These are phyloP conservation scores for Ophion costatus DNA, from an alignment of 2,888 invertebrate species.

Conservation along the genomic window DNA sequence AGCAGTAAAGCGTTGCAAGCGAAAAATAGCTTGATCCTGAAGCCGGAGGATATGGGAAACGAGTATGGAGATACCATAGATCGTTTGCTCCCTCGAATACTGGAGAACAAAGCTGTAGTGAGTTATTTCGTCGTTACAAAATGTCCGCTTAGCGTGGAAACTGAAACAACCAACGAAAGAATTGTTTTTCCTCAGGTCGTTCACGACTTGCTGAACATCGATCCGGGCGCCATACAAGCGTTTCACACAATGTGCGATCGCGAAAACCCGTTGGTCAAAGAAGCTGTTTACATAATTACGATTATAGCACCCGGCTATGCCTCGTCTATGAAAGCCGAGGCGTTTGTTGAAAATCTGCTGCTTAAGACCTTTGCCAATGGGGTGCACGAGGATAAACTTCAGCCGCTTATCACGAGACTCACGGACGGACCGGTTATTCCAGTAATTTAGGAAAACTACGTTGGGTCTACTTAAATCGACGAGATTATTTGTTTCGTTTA, in stretches of 20 bases:
- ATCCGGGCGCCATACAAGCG: constrained; percentile 80
- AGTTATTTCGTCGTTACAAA: constrained; percentile 53
- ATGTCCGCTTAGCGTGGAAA: not conserved
- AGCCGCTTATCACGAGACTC: constrained; percentile 84
- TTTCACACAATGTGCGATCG: constrained; percentile 87
- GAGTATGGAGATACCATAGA: constrained; percentile 80
- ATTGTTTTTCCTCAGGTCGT: constrained; percentile 73
- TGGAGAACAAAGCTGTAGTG: constrained; percentile 74
- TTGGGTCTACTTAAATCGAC: too few species aligned
- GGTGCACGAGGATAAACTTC: constrained; percentile 82
- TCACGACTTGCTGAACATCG: constrained; percentile 75
- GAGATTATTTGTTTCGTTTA: not conserved
- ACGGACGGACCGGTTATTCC: constrained; percentile 80
- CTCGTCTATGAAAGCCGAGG: constrained; percentile 62
- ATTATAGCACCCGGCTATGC: constrained; percentile 77
- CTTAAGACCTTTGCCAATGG: constrained; percentile 78
- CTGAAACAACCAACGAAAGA: not conserved
- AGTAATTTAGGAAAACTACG: constrained; percentile 74
- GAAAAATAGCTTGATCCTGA: constrained; percentile 76
- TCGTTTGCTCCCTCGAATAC: constrained; percentile 65
- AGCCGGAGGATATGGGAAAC: constrained; percentile 80
- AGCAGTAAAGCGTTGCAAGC: constrained; percentile 77
- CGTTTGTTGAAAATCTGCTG: constrained; percentile 80
- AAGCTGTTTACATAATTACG: constrained; percentile 83
- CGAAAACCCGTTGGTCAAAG: constrained; percentile 83